Conservation (phyloP, 2,113 vertebrate genomes). For the Tragelaphus strepsiceros region DNA sequence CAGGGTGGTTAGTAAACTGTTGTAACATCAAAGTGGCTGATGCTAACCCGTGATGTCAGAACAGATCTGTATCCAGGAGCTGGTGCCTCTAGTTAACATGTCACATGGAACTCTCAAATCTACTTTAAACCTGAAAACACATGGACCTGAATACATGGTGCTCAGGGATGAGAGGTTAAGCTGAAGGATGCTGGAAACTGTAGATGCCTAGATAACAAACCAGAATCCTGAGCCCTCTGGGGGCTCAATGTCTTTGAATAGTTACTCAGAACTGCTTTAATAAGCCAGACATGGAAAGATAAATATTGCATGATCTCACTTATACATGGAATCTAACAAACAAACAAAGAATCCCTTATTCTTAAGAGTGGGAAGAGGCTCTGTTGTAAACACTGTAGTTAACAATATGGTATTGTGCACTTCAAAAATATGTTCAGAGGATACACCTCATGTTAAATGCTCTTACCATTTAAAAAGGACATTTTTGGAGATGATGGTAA, state of each 20-base stretch:
- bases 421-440: background rate
- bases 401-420: background rate
- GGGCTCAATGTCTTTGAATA: background rate
- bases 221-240: background rate
- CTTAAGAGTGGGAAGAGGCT: background rate
- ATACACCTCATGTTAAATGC: background rate
- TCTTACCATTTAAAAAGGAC: background rate
- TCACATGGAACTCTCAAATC: background rate
- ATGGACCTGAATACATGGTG: background rate
- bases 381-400: background rate
- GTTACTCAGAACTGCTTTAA: background rate
- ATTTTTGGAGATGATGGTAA: background rate
- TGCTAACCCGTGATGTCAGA: background rate
- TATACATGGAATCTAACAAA: background rate
- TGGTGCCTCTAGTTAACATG: background rate
- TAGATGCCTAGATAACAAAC: background rate
- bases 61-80: background rate
- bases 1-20: constrained; percentile 30
- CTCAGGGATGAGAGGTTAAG: background rate
- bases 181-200: background rate
- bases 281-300: background rate
- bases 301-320: background rate
- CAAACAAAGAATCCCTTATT: background rate
- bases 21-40: background rate
- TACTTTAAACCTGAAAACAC: constrained; percentile 27